Conservation (phyloP, 92 coral and sea anemone genomes). For the Epizoanthus rinbou region DNA sequence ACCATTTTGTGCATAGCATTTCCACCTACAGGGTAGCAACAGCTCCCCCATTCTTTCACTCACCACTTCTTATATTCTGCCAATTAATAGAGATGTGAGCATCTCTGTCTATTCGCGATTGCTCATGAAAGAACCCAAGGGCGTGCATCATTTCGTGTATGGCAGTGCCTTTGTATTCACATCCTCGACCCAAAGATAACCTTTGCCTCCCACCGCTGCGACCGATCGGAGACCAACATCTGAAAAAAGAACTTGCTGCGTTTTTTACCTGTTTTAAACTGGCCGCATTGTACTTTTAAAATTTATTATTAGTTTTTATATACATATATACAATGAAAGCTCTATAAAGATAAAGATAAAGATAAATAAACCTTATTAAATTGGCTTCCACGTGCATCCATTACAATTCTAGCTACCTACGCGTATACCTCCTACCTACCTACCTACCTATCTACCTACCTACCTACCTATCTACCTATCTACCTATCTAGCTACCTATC, state of each 20-base stretch:
- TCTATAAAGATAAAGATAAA: no score
- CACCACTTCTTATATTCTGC: constrained; percentile 39
- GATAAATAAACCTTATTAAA: neutral
- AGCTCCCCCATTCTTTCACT: neutral
- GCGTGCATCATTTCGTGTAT: constrained; percentile 67
- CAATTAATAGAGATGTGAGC: constrained; percentile 41
- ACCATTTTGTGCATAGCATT: no score
- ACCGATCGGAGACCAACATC: constrained; percentile 58
- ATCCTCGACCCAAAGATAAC: constrained; percentile 56
- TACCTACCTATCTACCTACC: no score
- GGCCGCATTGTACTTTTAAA: no score
- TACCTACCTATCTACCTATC: no score
- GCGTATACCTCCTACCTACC: no score
- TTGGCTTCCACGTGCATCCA: neutral
- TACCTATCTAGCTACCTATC: no score
- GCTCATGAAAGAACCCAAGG: constrained; percentile 65
- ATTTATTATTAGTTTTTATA: no score
- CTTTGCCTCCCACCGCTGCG: constrained; percentile 46
- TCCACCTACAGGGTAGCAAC: no score
- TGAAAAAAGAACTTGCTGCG: constrained; percentile 9
- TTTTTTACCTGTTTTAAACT: no score
- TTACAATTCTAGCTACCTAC: no score
- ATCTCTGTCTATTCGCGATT: constrained; percentile 59
- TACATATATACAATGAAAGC: no score
- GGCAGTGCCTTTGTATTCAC: constrained; percentile 56